Evolutionary conservation across 1,140 invertebrate genomes (phyloP).

Genomic region (Leptestheria dahalacensis): DNA sequence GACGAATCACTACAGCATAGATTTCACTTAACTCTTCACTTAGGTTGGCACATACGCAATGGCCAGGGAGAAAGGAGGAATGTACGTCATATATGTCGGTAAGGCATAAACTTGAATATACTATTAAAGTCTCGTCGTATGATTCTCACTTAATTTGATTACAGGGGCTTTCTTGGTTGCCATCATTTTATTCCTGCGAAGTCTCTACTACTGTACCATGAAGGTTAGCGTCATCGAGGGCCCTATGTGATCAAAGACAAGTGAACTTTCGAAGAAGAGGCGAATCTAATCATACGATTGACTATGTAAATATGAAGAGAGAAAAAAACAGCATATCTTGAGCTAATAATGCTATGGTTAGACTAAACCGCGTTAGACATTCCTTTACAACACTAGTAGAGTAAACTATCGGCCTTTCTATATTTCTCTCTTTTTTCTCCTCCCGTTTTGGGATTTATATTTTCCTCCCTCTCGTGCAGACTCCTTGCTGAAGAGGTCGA

Average conservation of each 20-base stretch:
- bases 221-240: conserved; percentile 75
- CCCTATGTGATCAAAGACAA: conserved; percentile 33
- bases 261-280: background rate
- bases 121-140: background rate
- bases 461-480: too few relatives aligned
- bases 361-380: too few relatives aligned
- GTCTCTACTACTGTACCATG: conserved; percentile 76
- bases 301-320: background rate
- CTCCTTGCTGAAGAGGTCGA: too few relatives aligned
- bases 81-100: conserved; percentile 71
- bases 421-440: too few relatives aligned
- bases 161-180: conserved; percentile 53
- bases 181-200: conserved; percentile 52
- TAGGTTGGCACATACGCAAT: conserved; percentile 38
- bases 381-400: too few relatives aligned
- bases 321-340: too few relatives aligned
- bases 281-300: background rate
- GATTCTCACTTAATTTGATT: conserved; percentile 4
- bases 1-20: background rate
- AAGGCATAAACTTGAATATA: conserved; percentile 23
- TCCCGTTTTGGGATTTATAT: too few relatives aligned
- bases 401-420: too few relatives aligned
- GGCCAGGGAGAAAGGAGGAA: conserved; percentile 44
- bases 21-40: conserved; percentile 15
- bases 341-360: too few relatives aligned